Percentiles rank a stretch among this genome's conserved stretches.
Evolutionary conservation across 2,888 invertebrate genomes (phyloP).

Genomic region (Drosophila borealis): DNA sequence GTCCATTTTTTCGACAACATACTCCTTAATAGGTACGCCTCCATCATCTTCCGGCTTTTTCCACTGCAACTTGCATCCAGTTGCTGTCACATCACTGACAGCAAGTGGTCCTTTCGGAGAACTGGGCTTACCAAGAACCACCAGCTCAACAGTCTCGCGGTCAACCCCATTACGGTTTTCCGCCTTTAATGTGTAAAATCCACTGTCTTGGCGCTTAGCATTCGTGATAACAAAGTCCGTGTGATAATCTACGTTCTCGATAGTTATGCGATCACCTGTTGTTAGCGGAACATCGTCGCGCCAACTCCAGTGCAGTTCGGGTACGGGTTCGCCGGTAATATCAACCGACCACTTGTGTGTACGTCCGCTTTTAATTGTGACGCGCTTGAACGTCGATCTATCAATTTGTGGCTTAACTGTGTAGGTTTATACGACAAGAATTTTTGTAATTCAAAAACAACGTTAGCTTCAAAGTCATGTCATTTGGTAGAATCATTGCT

Average conservation of each 20-base stretch:
- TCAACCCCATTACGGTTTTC: conserved; percentile 95
- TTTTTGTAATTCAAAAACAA: background rate
- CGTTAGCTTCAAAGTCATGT: background rate
- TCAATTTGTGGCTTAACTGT: conserved; percentile 98
- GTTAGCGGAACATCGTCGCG: conserved; percentile 88
- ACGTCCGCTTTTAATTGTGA: conserved; percentile 89
- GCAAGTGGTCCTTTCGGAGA: conserved; percentile 95
- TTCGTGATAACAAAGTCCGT: conserved; percentile 91
- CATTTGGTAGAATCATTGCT: background rate
- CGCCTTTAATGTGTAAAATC: conserved; percentile 95
- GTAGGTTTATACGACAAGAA: conserved; percentile 86
- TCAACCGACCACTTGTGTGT: conserved; percentile 91
- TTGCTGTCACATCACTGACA: conserved; percentile 95
- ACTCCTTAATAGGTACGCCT: conserved; percentile 96
- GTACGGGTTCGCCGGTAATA: conserved; percentile 96
- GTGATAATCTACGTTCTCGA: conserved; percentile 94
- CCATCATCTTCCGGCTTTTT: conserved; percentile 98
- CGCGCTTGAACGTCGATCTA: conserved; percentile 92
- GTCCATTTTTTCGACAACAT: conserved; percentile 97
- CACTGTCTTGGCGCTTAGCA: conserved; percentile 90
- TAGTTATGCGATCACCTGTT: conserved; percentile 88
- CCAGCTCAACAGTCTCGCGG: conserved; percentile 88
- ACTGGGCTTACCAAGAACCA: conserved; percentile 93
- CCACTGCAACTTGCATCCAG: conserved; percentile 96
- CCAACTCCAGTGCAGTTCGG: conserved; percentile 93